Percentiles rank a stretch among this genome's conserved stretches.
Evolutionary conservation across 2,888 invertebrate species (phyloP).

Genomic region (Cryptophagus acutangulus): DNA sequence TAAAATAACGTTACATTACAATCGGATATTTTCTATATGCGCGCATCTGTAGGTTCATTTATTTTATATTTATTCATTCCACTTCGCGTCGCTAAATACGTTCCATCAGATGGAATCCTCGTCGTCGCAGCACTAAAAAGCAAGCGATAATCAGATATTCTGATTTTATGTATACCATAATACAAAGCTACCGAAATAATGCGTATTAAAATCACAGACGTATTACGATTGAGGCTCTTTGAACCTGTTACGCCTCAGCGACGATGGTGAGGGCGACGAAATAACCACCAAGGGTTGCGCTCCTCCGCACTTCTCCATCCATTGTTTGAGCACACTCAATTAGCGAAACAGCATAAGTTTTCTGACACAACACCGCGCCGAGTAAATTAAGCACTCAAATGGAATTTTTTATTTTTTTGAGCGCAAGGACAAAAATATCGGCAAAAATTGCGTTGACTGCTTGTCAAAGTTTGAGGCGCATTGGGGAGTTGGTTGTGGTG

Average conservation of each 20-base stretch:
- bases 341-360: conserved; percentile 40
- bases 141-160: conserved; percentile 44
- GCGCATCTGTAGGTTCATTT: too few relatives aligned
- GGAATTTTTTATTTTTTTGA: too few relatives aligned
- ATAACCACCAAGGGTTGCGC: conserved; percentile 39
- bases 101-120: conserved; percentile 26
- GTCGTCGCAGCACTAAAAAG: conserved; percentile 34
- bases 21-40: too few relatives aligned
- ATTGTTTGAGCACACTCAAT: conserved; percentile 49
- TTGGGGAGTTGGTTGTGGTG: too few relatives aligned
- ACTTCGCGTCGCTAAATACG: conserved; percentile 24
- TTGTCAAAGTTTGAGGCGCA: too few relatives aligned
- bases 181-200: conserved; percentile 46
- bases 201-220: conserved; percentile 47
- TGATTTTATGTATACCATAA: conserved; percentile 30
- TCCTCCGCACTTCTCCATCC: conserved; percentile 32
- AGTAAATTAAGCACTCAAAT: conserved; percentile 19
- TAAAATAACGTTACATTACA: too few relatives aligned
- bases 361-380: conserved; percentile 20
- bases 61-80: conserved; percentile 25
- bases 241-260: conserved; percentile 45
- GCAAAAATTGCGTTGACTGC: too few relatives aligned
- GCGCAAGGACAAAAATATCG: too few relatives aligned
- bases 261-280: conserved; percentile 38
- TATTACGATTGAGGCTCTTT: conserved; percentile 45